Percentiles rank a stretch among this genome's conserved stretches.
Conservation (phyloP, 2,113 vertebrate genomes). For the Ia io region DNA sequence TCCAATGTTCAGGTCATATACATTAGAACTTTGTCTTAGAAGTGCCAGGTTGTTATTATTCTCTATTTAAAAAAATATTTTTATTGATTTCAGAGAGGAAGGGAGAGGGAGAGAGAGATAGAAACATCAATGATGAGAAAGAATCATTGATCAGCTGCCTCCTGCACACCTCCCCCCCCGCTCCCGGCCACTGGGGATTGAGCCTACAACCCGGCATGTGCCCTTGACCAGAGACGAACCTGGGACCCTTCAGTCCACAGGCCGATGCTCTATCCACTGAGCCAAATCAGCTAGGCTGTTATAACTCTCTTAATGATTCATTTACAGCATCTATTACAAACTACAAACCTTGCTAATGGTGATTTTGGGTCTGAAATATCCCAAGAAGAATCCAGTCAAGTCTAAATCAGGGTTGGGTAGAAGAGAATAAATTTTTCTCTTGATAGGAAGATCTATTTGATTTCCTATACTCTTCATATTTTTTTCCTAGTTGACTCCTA, state of each 20-base stretch:
- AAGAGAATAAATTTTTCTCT: background rate
- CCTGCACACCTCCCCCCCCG: too few species aligned
- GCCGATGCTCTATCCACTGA: too few species aligned
- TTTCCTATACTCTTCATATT: background rate
- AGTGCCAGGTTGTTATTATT: background rate
- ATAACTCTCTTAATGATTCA: background rate
- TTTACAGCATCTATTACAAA: constrained; percentile 38
- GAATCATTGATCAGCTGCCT: too few species aligned
- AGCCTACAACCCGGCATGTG: too few species aligned
- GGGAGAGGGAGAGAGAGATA: too few species aligned
- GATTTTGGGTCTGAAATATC: constrained; percentile 17
- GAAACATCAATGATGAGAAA: too few species aligned
- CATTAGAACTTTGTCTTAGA: constrained; percentile 16
- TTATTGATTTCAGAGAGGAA: too few species aligned
- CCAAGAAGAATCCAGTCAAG: background rate
- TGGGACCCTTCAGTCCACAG: too few species aligned
- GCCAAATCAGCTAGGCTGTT: too few species aligned
- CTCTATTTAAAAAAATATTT: background rate
- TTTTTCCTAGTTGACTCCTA: constrained; percentile 1
- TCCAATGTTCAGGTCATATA: background rate
- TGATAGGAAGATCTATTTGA: constrained; percentile 7
- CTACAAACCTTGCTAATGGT: constrained; percentile 36
- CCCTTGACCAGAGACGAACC: too few species aligned
- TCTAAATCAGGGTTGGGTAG: background rate
- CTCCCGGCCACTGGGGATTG: too few species aligned